Evolutionary conservation across 2,113 vertebrate genomes (phyloP).

Genomic region (Coturnix japonica): DNA sequence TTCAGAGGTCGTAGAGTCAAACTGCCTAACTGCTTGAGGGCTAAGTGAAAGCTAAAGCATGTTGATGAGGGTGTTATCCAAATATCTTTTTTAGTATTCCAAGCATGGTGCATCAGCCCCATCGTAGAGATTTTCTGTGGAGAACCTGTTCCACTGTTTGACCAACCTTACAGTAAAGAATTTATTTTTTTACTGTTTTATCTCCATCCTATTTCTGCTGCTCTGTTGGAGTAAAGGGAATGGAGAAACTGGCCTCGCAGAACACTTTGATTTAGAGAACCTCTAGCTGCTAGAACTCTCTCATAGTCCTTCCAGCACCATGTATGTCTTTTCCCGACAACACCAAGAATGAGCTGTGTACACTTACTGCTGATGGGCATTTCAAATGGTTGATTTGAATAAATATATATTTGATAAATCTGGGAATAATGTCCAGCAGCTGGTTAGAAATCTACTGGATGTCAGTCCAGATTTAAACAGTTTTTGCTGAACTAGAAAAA

Average conservation of each 20-base stretch:
- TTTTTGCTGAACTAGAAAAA: conserved; percentile 52
- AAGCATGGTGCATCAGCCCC: background rate
- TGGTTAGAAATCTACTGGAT: conserved; percentile 27
- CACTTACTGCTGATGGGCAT: background rate
- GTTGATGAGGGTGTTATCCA: background rate
- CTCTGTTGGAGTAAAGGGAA: background rate
- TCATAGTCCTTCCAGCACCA: background rate
- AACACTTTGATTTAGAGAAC: background rate
- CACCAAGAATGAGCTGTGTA: background rate
- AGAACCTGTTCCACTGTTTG: background rate
- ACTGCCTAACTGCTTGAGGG: background rate
- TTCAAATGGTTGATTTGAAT: conserved; percentile 34
- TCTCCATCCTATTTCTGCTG: background rate
- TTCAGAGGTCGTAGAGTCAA: background rate
- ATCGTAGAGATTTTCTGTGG: background rate
- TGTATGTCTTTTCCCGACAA: background rate
- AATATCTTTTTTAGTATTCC: background rate
- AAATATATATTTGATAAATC: conserved; percentile 21
- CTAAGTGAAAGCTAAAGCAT: background rate
- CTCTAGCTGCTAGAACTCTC: background rate
- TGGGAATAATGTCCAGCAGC: conserved; percentile 39
- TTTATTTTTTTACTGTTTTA: background rate
- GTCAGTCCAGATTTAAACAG: conserved; percentile 19
- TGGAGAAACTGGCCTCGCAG: background rate
- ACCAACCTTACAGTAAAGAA: background rate